phyloP scores from a whole-genome alignment of 2,797 vertebrate genomes.

The Anguilla pacifica region DNA sequence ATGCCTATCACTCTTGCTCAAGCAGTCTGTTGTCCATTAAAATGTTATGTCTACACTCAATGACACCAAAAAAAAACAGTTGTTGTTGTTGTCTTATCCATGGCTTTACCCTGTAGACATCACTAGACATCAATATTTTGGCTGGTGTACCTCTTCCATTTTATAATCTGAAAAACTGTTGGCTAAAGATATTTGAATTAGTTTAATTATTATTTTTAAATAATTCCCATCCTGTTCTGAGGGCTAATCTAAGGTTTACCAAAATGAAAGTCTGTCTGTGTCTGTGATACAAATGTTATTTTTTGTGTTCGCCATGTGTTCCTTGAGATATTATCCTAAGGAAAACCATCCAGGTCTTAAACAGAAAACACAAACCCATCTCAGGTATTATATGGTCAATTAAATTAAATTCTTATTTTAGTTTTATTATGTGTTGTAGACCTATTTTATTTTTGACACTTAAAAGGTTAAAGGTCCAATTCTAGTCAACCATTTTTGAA shows the following conservation, averaged over 20 bases:
- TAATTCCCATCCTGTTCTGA: background rate
- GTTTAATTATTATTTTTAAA: background rate
- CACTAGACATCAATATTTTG: too few species aligned
- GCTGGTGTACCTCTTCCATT: background rate
- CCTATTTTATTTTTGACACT: background rate
- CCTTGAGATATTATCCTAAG: background rate
- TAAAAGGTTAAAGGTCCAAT: background rate
- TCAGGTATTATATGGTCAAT: background rate
- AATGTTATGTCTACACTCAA: background rate
- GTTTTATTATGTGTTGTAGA: background rate
- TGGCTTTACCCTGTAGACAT: background rate
- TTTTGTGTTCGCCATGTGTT: background rate
- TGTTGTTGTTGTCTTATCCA: background rate
- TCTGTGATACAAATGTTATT: background rate
- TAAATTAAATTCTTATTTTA: background rate
- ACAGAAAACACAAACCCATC: background rate
- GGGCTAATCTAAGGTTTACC: background rate
- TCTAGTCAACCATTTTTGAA: background rate
- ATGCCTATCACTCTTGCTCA: background rate
- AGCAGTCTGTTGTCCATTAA: background rate
- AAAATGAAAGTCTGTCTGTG: background rate
- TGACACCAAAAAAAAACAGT: background rate
- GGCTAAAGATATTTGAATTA: background rate
- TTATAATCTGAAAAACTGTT: background rate
- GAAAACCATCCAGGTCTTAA: background rate